Evolutionary conservation across 2,113 vertebrate species (phyloP).

Genomic region (Raja brachyura): DNA sequence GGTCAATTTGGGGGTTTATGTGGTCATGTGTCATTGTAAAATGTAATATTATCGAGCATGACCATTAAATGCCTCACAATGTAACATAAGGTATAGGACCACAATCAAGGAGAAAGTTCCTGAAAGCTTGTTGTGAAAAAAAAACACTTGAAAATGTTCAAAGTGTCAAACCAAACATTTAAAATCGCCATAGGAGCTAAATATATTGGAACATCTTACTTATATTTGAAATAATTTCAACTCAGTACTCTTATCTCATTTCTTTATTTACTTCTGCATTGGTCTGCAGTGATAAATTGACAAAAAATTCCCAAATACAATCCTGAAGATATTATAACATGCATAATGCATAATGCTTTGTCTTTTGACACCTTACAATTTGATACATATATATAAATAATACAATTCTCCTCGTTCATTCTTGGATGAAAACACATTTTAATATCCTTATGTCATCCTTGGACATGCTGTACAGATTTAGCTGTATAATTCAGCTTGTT

Average conservation of each 20-base stretch:
- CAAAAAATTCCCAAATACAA: not conserved
- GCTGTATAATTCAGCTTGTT: no score
- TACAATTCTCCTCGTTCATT: not conserved
- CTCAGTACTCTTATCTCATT: not conserved
- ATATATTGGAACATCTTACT: not conserved
- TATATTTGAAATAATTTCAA: not conserved
- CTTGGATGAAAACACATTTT: not conserved
- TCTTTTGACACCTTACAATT: not conserved
- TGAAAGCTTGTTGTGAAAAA: not conserved
- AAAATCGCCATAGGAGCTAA: not conserved
- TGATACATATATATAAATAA: not conserved
- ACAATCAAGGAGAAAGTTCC: not conserved
- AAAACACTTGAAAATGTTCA: not conserved
- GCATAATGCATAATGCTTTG: not conserved
- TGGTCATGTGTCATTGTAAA: not conserved
- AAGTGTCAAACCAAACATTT: not conserved
- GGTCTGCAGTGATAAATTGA: not conserved
- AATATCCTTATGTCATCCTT: not conserved
- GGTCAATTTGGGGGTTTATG: not conserved
- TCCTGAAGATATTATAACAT: not conserved
- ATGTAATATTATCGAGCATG: not conserved
- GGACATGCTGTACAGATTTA: not conserved
- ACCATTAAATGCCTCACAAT: not conserved
- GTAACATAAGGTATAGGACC: not conserved
- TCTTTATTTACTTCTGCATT: not conserved